These are phyloP conservation scores for Alaudala cheleensis DNA, from an alignment of 2,113 vertebrate genomes.

Conservation along the genomic window DNA sequence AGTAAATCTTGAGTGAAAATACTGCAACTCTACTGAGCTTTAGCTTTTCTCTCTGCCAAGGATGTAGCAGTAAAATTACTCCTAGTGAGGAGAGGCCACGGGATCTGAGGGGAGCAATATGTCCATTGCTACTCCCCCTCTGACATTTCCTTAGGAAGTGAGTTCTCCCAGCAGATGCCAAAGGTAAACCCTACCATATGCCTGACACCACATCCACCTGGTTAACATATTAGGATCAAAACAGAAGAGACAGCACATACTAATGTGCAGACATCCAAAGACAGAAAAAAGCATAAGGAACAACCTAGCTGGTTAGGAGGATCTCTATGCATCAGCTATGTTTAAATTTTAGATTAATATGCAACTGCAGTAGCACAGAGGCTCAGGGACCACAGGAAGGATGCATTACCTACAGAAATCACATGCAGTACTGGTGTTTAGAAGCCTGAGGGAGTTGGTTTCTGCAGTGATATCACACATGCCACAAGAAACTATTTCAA, in stretches of 20 bases:
- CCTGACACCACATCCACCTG: not conserved
- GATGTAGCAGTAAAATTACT: not conserved
- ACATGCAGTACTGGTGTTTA: not conserved
- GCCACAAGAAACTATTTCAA: not conserved
- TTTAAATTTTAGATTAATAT: not conserved
- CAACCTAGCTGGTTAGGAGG: not conserved
- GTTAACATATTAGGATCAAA: not conserved
- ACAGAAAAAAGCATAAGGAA: not conserved
- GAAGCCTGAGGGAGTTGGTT: not conserved
- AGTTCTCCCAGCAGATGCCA: not conserved
- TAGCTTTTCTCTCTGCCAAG: not conserved
- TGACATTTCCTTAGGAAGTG: not conserved
- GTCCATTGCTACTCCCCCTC: not conserved
- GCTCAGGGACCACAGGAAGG: not conserved
- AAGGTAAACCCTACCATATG: not conserved
- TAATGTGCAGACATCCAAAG: not conserved
- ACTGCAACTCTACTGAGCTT: not conserved
- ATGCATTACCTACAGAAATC: not conserved
- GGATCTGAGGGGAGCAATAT: not conserved
- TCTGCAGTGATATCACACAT: not conserved
- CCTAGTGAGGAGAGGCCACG: fast-evolving
- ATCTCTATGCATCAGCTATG: not conserved
- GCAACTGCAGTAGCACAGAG: not conserved
- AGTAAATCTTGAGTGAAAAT: not conserved
- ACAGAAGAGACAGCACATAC: not conserved